Evolutionary conservation across 2,113 vertebrate genomes (phyloP), one percentile per base, ranked within the genome.

Genomic region (Oplegnathus fasciatus): DNA sequence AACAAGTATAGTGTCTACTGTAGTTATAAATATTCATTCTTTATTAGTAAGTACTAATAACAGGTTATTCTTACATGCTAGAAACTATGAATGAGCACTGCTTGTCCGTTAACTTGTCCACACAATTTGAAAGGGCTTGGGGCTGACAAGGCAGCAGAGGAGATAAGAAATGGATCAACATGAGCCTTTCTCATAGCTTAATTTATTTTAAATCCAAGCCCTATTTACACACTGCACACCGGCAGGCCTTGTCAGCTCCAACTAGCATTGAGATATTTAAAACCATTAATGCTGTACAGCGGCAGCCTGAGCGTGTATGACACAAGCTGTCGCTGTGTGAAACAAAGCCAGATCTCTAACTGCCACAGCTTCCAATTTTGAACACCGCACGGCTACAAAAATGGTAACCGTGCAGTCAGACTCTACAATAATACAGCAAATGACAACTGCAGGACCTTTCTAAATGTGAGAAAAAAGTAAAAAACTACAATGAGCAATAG

Each of bases 81-180:
- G 37, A 74, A 78, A 80, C 30, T 50, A 77, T 68, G 79, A 90
- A 86, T 89, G 85, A 85, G 68, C 37, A 14, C 48, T 46, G 67
- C 68, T 85, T 75, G 82, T 88, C 79, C 78, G 71, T 89, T 75
- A 80, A 84, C 86, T 90, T 85, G 91, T 84, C 82, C 80, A 68
- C 88, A 66, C 52, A n/a, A 76, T 88, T 76, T 89, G 78, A 94
- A 93, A 94, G 86, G 88, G 88, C 86, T 87, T 60, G 78, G 82
- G 89, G 83, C 90, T 93, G 92, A 93, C 92, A 89, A 94, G 90
- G 94, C 93, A 94, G 90, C 84, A 88, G 75, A 83, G 82, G 89
- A 91, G 94, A 95, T 94, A 94, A 95, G 91, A 95, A 94, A 93
- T 92, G 92, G 91, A 95, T 94, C 94, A 94, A 93, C 90, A 83